Percentiles rank a stretch among this genome's conserved stretches.
Evolutionary conservation across 2,113 vertebrate genomes (phyloP).

Genomic region (Apodemus speciosus): DNA sequence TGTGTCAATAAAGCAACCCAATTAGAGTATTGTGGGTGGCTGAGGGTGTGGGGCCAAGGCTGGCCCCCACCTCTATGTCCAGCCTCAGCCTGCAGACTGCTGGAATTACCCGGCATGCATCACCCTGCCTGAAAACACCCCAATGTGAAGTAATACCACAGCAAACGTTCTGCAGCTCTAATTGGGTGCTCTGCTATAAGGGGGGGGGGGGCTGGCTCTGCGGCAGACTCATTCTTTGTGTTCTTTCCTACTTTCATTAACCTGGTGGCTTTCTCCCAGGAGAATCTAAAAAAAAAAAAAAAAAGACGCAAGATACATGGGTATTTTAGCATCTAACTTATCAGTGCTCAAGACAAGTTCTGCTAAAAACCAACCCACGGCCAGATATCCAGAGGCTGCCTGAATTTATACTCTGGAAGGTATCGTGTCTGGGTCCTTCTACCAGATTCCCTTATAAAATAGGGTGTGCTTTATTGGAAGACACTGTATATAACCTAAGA

Average conservation of each 20-base stretch:
- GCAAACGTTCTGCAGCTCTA: background rate
- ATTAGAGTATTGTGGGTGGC: background rate
- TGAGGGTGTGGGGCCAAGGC: background rate
- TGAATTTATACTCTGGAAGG: background rate
- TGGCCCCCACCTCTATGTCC: background rate
- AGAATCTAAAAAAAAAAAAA: conserved; percentile 6
- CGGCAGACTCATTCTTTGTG: background rate
- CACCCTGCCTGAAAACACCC: background rate
- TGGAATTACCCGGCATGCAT: background rate
- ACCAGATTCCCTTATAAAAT: background rate
- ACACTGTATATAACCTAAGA: background rate
- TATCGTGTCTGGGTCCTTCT: background rate
- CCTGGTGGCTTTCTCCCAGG: background rate
- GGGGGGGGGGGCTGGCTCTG: too few relatives aligned
- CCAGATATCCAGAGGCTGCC: background rate
- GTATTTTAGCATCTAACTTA: background rate
- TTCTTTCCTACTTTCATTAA: background rate
- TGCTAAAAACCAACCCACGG: background rate
- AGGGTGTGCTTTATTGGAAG: background rate
- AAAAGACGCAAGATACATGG: background rate
- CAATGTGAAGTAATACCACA: background rate
- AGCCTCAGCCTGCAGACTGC: background rate
- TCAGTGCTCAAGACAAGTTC: background rate
- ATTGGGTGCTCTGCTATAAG: background rate
- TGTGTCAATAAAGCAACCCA: background rate